Percentiles rank a stretch among this genome's conserved stretches.
Evolutionary conservation across 2,797 vertebrate species (phyloP).

Genomic region (Sebastes vulpes): DNA sequence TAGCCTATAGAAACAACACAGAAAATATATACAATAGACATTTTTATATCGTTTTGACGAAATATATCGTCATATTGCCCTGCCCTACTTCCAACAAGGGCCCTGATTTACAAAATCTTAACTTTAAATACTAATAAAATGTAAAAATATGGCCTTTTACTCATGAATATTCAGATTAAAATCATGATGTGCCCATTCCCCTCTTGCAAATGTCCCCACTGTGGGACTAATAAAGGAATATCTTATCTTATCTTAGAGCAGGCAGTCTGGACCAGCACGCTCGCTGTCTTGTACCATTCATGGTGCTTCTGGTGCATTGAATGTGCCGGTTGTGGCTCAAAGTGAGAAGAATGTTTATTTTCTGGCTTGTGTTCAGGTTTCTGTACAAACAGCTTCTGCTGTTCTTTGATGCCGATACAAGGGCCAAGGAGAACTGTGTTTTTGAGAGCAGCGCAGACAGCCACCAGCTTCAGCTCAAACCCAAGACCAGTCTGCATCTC

Average conservation of each 20-base stretch:
- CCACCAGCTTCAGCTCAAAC: slow-evolving; percentile 82
- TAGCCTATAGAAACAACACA: no score
- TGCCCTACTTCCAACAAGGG: no score
- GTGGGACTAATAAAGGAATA: no score
- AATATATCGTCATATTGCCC: no score
- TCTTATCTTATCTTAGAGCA: background rate
- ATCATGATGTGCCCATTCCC: background rate
- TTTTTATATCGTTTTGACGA: no score
- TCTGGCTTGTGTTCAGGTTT: slow-evolving; percentile 77
- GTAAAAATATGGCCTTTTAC: background rate
- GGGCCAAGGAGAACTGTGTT: slow-evolving; percentile 74
- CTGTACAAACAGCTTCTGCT: slow-evolving; percentile 87
- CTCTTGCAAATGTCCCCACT: accelerated
- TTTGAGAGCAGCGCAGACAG: slow-evolving; percentile 70
- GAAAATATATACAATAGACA: no score
- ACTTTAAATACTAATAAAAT: background rate
- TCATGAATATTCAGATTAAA: background rate
- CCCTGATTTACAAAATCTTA: background rate
- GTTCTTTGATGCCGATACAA: slow-evolving; percentile 79
- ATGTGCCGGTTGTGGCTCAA: background rate
- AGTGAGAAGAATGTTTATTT: slow-evolving; percentile 1
- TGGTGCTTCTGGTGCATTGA: slow-evolving; percentile 1
- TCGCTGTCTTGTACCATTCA: background rate
- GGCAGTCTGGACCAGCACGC: background rate
- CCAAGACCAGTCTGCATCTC: slow-evolving; percentile 83